Evolutionary conservation across 2,888 invertebrate genomes (phyloP).

Genomic region (Sarcophaga carnaria): DNA sequence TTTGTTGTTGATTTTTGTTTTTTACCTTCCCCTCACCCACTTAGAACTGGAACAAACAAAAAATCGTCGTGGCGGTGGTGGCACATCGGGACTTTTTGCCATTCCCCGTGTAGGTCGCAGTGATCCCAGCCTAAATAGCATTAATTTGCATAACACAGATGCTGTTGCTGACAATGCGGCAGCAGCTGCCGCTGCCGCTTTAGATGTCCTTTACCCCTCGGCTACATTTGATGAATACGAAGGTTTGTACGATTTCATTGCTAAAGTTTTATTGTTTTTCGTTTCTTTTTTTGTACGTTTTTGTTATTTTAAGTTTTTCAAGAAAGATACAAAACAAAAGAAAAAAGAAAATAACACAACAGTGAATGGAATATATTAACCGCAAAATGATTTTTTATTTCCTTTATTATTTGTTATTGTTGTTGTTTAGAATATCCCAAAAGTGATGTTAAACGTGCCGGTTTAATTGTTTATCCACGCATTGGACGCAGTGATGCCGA

Average conservation of each 20-base stretch:
- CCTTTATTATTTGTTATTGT: not conserved
- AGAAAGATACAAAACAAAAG: no score
- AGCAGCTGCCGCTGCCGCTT: constrained; percentile 52
- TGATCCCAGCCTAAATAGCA: constrained; percentile 78
- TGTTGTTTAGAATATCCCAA: constrained; percentile 76
- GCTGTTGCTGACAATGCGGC: constrained; percentile 65
- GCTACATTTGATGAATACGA: constrained; percentile 83
- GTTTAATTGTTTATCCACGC: constrained; percentile 82
- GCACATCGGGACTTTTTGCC: constrained; percentile 84
- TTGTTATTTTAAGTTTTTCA: constrained; percentile 7
- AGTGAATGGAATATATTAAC: constrained; percentile 35
- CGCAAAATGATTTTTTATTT: not conserved
- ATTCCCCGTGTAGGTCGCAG: constrained; percentile 86
- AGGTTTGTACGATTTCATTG: constrained; percentile 78
- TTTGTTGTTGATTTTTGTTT: not conserved
- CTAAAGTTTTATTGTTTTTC: not conserved
- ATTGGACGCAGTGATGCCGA: constrained; percentile 81
- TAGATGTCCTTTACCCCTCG: constrained; percentile 82
- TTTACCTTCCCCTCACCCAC: not conserved
- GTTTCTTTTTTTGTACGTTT: not conserved
- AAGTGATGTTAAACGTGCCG: constrained; percentile 80
- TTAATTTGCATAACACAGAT: constrained; percentile 73
- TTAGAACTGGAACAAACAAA: constrained; percentile 79
- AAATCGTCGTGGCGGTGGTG: constrained; percentile 83
- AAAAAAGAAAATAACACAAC: not conserved